Base-by-base conservation (phyloP, 2,888 invertebrate genomes). In the Heliconius cydno region DNA sequence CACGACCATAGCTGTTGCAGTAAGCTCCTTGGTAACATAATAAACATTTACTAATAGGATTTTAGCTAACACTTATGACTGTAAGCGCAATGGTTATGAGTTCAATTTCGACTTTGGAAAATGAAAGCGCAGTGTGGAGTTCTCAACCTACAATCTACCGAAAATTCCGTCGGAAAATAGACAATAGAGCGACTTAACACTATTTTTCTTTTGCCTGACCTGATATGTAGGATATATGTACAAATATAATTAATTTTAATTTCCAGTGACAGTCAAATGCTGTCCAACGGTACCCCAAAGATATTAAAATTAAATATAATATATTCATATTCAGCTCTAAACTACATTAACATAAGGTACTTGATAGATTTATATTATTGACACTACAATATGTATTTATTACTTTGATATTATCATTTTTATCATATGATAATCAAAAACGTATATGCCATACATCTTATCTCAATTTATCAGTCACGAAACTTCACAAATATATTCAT, bases 401-500 rank as follows among this genome's bases (percentile, higher is more conserved):
- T 10, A 60, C 60, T 60, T 22, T n/a, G 57, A 78, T 67, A 73
- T 66, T 38, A 67, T 46, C 34, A 57, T 66, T 78, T 67, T 73
- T 78, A 73, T 73, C 78, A 63, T 60, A 65, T 41, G 70, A 70
- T 72, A 63, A 41, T 65, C 70, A 28, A 80, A 68, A 46, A 63
- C 34, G 28, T 46, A 70, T 46, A 65, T 34, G 70, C 65, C 57
- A 73, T 30, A 10, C 41, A 57, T 25, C 30, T 77, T 80, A 80
- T 71, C 70, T 67, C 67, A 77, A 70, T 73, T 67, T 80, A 80
- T 80, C 78, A 80, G 78, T 76, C 78, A 76, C 80, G 71, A 78
- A 80, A 52, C 76, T 63, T 41, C 73, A 71, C 74, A 68, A 68
- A 12, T 68, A 68, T 25, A n/a, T 68, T 9, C 70, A 70, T 70